Evolutionary conservation across 2,888 invertebrate species (phyloP), one percentile per base, ranked within the genome.

Genomic region (Apamea crenata): DNA sequence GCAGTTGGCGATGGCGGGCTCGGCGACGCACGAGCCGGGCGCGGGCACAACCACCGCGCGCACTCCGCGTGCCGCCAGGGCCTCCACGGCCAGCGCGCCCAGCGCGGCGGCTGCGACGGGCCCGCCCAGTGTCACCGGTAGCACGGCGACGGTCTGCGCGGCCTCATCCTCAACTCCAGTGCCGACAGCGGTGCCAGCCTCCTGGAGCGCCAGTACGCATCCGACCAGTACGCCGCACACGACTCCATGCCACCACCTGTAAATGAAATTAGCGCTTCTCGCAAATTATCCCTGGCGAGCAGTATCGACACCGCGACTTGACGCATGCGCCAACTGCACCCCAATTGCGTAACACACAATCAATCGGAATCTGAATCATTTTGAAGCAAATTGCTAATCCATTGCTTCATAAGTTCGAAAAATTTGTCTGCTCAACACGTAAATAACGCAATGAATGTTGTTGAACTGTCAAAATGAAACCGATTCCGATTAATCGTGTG

Each of bases 61-160:
- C 75, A 91, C 88, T 32, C 93, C 94, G 59, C 90, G 89, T 74
- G 80, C 82, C 16, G 83, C 85, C 75, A 90, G 81, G 70, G 89
- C 91, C 44, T 66, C 90, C 91, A 74, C 90, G 85, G 78, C 89
- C 81, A 93, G 88, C 80, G 84, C 88, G 47, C 81, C 85, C 25
- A 88, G 86, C 72, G 88, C 91, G 59, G 89, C 81, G 83, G 84
- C 78, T 77, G 87, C 86, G 77, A 40, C 76, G 32, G 76, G 21
- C 12, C 81, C 84, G 66, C 81, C 81, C 50, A 81, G 44, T 73
- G 85, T 83, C 65, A 86, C 86, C 32, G 74, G 76, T 71, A 78
- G 61, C 50, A 85, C 40, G 29, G 67, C 47, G 36, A 83, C 78
- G 44, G 70, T 73, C 71, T 69, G 80, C 63, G 32, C 68, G 16